A percentile compares a stretch with the other conserved stretches of the same genome.
These are phyloP conservation scores for Pitangus sulphuratus DNA, from an alignment of 2,797 vertebrate genomes.

Conservation along the genomic window DNA sequence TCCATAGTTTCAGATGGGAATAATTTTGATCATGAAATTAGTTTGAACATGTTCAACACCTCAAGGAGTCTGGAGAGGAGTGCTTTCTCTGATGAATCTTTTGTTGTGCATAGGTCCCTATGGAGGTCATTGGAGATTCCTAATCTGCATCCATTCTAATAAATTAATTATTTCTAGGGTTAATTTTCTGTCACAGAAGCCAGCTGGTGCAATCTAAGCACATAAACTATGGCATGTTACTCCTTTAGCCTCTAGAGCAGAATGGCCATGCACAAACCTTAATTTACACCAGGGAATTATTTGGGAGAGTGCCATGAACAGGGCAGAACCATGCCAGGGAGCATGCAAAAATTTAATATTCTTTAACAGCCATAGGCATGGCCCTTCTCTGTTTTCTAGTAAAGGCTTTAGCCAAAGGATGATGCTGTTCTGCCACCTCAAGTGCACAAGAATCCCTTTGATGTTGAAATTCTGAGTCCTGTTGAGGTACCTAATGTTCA, in stretches of 20 bases:
- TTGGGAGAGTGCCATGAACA: not conserved
- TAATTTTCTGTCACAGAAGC: not conserved
- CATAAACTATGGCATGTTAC: not conserved
- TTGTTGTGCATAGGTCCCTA: not conserved
- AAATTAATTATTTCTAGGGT: not conserved
- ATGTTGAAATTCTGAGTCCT: not conserved
- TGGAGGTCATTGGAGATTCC: not conserved
- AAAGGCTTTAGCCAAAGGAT: not conserved
- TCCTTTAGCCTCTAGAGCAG: not conserved
- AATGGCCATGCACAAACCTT: not conserved
- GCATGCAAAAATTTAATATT: not conserved
- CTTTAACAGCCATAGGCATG: not conserved
- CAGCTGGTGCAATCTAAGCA: not conserved
- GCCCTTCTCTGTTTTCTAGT: not conserved
- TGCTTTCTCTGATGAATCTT: not conserved
- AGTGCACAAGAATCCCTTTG: rapidly evolving
- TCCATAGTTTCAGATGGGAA: not conserved
- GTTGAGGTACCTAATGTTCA: too few relatives aligned
- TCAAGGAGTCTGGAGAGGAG: not conserved
- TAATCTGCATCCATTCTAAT: not conserved
- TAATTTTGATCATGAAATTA: not conserved
- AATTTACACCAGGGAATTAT: not conserved
- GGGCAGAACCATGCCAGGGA: not conserved
- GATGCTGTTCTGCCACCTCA: not conserved
- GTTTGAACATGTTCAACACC: not conserved